Base-by-base conservation (phyloP, 37 sponge, comb jelly and placozoan genomes). In the Ianthella basta region DNA sequence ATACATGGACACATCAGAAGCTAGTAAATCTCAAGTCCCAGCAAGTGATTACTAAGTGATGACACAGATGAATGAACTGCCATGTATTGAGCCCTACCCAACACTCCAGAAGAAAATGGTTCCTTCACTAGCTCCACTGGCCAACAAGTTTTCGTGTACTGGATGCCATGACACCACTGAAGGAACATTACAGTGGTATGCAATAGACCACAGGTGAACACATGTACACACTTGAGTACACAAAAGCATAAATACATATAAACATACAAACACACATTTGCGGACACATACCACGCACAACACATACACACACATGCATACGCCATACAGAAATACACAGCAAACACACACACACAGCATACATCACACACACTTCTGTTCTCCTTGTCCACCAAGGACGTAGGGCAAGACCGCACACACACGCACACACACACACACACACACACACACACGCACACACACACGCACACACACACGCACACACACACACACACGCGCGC, bases 161-260 rank as follows among this genome's bases (percentile, higher is more conserved):
- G 99, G 99, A 66, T 98, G 99, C 99, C 99, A 98, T 13, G 96
- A 80, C 14, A 94, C 82, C 39, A 91, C 96, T 96, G 78, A 40
- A 24, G 32, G 37, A 33, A 70, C 15, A 41, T 40, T 36, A 23
- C 2, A 39, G 14, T 2, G 3, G 6, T 19, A 53, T 24, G 25
- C 0, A 41, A 13, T 4, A 13, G 15, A 24, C 13, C 70, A 69
- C 35, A 29, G 10, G 27, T 30, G 34, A 29, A 69, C 70, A 69
- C 70, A 69, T 35, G 34, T 33, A 69, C 70, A 29, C 70, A 69
- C 70, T 27, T 35, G 34, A 29, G 34, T 35, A 29, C 70, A 69
- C 70, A 69, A 29, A 69, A 16, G 34, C 70, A 69, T 33, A 30
- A 29, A 69, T 35, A 29, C 70, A 69, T 4, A 29, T 6, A 16